Percentiles rank a stretch among this genome's conserved stretches.
phyloP scores from a whole-genome alignment of 2,113 vertebrate species.

The Hippocampus zosterae region DNA sequence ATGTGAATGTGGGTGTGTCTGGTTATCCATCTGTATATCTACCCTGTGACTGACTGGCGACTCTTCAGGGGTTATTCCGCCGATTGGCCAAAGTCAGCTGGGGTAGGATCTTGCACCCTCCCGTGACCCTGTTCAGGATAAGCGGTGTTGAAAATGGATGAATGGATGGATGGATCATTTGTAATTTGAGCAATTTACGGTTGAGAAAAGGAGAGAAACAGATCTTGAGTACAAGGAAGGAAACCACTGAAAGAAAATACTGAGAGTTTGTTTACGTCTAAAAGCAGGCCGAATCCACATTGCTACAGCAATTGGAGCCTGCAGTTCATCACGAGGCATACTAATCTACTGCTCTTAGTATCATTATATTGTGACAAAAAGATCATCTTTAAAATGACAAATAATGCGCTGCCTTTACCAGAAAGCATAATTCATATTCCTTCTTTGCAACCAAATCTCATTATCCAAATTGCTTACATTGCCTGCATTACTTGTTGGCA shows the following conservation, averaged over 20 bases:
- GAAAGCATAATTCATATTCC: neutral
- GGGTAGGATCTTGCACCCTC: too few relatives aligned
- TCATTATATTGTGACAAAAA: neutral
- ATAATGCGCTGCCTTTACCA: neutral
- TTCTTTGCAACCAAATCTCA: conserved; percentile 24
- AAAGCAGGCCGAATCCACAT: conserved; percentile 44
- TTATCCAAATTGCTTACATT: conserved; percentile 40
- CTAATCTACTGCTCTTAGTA: neutral
- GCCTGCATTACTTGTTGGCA: conserved; percentile 31
- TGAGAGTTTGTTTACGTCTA: conserved; percentile 39
- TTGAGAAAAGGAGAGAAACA: conserved; percentile 27
- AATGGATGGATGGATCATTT: conserved; percentile 22
- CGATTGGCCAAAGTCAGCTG: conserved; percentile 54
- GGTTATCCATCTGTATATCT: too few relatives aligned
- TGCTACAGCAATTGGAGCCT: neutral
- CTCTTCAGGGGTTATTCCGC: neutral
- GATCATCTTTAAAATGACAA: conserved; percentile 4
- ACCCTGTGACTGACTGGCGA: too few relatives aligned
- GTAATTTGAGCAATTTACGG: conserved; percentile 9
- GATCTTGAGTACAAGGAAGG: conserved; percentile 30
- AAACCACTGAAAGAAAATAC: conserved; percentile 25
- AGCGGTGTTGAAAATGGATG: too few relatives aligned
- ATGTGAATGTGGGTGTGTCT: too few relatives aligned
- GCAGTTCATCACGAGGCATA: neutral
- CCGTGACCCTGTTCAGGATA: too few relatives aligned